Percentiles rank a stretch among this genome's conserved stretches.
phyloP scores from a whole-genome alignment of 2,113 vertebrate species.

The Stigmatopora nigra region DNA sequence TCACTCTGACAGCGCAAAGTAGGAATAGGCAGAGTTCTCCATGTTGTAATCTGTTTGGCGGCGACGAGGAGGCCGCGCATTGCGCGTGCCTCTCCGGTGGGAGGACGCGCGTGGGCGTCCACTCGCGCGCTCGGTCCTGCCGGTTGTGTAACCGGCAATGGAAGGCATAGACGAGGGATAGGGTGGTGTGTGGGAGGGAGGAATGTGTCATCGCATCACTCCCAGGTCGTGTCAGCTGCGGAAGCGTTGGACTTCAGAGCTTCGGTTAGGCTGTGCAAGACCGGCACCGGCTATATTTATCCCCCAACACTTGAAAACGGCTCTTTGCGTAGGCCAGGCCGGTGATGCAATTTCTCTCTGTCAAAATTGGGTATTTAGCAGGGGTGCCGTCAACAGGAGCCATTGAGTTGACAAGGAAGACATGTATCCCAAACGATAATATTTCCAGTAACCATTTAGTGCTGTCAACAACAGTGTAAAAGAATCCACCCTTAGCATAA shows the following conservation, averaged over 20 bases:
- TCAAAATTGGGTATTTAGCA: conserved; percentile 17
- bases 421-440: too few species aligned
- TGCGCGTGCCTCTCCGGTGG: conserved; percentile 55
- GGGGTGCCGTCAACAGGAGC: too few species aligned
- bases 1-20: conserved; percentile 34
- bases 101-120: conserved; percentile 68
- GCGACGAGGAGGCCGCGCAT: conserved; percentile 37
- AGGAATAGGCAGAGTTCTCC: conserved; percentile 39
- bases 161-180: conserved; percentile 65
- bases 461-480: too few species aligned
- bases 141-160: conserved; percentile 69
- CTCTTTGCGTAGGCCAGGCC: conserved; percentile 34
- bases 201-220: conserved; percentile 71
- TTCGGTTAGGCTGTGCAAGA: conserved; percentile 44
- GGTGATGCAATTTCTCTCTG: conserved; percentile 9
- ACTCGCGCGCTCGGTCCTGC: conserved; percentile 53
- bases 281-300: conserved; percentile 58
- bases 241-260: conserved; percentile 66
- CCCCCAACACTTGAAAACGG: conserved; percentile 34
- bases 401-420: too few species aligned
- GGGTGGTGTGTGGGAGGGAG: conserved; percentile 66
- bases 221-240: conserved; percentile 60
- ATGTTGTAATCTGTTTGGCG: conserved; percentile 27
- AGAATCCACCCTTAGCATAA: too few species aligned
- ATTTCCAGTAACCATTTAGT: too few species aligned